phyloP scores from a whole-genome alignment of 2,888 invertebrate species.

The Polia nebulosa region DNA sequence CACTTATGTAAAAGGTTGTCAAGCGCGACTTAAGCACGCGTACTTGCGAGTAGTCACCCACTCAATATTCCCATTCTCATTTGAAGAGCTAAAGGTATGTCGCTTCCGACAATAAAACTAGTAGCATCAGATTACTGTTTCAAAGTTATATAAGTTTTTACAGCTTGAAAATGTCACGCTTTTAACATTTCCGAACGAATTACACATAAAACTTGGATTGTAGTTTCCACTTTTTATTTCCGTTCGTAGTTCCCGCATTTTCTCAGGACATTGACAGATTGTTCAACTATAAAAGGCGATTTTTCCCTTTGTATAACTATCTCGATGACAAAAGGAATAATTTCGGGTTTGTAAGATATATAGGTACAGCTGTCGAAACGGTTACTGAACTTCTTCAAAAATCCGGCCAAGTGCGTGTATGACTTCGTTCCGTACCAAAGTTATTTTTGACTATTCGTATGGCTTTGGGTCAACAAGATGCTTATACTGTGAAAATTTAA shows the following conservation, averaged over 20 bases:
- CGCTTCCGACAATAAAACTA: neutral
- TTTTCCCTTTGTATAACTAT: neutral
- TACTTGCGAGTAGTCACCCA: neutral
- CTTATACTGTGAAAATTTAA: no score
- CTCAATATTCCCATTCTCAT: neutral
- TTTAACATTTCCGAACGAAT: slow-evolving; percentile 35
- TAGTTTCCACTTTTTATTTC: neutral
- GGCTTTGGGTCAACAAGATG: no score
- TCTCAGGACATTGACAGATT: neutral
- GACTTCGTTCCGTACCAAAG: no score
- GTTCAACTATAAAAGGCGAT: slow-evolving; percentile 11
- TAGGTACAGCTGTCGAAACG: no score
- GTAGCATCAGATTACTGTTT: neutral
- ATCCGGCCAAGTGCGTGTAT: no score
- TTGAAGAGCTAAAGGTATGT: neutral
- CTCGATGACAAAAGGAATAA: neutral
- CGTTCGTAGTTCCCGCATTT: neutral
- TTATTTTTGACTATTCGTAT: no score
- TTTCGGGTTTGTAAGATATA: neutral
- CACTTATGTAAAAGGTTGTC: neutral
- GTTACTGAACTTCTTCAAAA: no score
- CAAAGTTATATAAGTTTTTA: slow-evolving; percentile 23
- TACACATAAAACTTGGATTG: slow-evolving; percentile 10
- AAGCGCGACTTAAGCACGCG: no score
- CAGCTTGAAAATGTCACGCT: slow-evolving; percentile 27